A percentile compares a stretch with the other conserved stretches of the same genome.
phyloP scores from a whole-genome alignment of 2,113 vertebrate genomes.

The Natator depressus region DNA sequence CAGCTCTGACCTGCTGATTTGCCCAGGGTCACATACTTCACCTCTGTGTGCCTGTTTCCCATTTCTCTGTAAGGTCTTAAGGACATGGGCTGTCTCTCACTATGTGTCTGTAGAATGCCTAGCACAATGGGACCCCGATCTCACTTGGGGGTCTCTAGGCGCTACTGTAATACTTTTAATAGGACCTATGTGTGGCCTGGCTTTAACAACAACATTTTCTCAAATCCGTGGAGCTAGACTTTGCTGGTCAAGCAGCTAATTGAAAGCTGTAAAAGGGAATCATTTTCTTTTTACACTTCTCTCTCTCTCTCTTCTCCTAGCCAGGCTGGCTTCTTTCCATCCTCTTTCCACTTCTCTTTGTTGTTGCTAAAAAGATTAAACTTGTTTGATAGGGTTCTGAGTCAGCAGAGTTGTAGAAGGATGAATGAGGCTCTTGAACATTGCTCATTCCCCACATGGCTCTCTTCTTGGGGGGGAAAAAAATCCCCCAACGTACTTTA shows the following conservation, averaged over 20 bases:
- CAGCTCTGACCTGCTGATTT: background rate
- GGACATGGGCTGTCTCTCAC: background rate
- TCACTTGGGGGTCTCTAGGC: background rate
- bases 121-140: background rate
- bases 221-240: background rate
- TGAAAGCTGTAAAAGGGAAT: constrained; percentile 25
- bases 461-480: constrained; percentile 58
- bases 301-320: constrained; percentile 15
- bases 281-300: constrained; percentile 27
- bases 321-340: constrained; percentile 50
- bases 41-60: background rate
- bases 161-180: background rate
- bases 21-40: background rate
- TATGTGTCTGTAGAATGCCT: background rate
- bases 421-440: constrained; percentile 71
- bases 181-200: background rate
- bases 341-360: constrained; percentile 56
- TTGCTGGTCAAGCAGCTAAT: background rate
- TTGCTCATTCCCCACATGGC: constrained; percentile 58
- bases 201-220: background rate
- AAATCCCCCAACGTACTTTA: background rate
- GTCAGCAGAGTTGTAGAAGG: constrained; percentile 66
- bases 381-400: constrained; percentile 71
- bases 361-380: constrained; percentile 69
- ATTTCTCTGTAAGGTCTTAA: background rate